A percentile compares a stretch with the other conserved stretches of the same genome.
These are phyloP conservation scores for Cyaniris semiargus DNA, from an alignment of 2,888 invertebrate species.

Conservation along the genomic window DNA sequence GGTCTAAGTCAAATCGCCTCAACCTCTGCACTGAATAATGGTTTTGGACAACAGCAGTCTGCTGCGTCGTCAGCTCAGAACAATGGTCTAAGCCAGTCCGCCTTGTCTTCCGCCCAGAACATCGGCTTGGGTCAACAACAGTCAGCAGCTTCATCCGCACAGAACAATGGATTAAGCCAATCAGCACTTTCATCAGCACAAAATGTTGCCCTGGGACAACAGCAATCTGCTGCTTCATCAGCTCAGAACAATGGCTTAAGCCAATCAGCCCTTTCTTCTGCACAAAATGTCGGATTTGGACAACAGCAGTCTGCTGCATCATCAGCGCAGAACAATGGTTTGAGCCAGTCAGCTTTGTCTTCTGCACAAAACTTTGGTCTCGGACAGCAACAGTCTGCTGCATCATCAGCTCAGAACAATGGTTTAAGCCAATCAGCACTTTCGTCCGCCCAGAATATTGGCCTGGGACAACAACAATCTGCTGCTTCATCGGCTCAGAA, in stretches of 20 bases:
- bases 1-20: neutral
- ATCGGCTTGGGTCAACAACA: neutral
- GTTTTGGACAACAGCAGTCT: neutral
- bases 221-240: neutral
- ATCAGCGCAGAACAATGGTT: neutral
- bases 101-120: neutral
- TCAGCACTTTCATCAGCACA: neutral
- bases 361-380: neutral
- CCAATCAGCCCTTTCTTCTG: neutral
- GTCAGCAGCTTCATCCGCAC: neutral
- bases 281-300: neutral
- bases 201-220: neutral
- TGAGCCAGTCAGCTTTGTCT: neutral
- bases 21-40: neutral
- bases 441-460: slow-evolving; percentile 45
- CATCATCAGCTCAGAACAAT: slow-evolving; percentile 2
- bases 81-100: neutral
- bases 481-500: slow-evolving; percentile 57
- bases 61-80: neutral
- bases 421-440: neutral
- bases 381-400: neutral
- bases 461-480: slow-evolving; percentile 50
- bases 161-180: slow-evolving; percentile 8
- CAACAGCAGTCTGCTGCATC: neutral
- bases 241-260: neutral